These are phyloP conservation scores for Otis tarda DNA, from an alignment of 2,113 vertebrate genomes.

Conservation along the genomic window DNA sequence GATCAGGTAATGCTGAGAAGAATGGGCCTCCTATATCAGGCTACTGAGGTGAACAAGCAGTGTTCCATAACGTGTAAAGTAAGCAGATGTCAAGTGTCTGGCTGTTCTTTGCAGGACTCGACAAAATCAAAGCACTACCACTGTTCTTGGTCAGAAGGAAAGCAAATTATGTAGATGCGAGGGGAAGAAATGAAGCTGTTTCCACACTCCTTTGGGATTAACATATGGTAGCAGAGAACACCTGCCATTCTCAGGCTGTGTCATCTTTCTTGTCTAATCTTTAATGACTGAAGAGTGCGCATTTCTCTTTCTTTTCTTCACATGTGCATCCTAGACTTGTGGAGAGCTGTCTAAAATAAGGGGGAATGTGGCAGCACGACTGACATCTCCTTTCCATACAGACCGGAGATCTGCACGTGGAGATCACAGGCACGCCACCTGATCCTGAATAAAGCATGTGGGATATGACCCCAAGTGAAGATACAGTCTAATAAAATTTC, in stretches of 20 bases:
- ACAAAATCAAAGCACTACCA: not conserved
- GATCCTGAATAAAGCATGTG: constrained; percentile 29
- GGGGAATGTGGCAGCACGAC: not conserved
- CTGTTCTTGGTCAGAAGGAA: not conserved
- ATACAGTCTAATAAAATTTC: constrained; percentile 6
- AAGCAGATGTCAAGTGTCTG: not conserved
- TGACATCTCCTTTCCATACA: constrained; percentile 10
- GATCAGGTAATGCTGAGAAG: not conserved
- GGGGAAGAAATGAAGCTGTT: not conserved
- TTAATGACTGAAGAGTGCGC: not conserved
- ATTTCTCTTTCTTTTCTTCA: not conserved
- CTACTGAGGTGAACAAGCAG: not conserved
- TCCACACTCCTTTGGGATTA: not conserved
- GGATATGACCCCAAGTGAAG: constrained; percentile 27
- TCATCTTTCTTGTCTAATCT: not conserved
- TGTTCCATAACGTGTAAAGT: not conserved
- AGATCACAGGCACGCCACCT: constrained; percentile 49
- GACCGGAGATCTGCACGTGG: constrained; percentile 43
- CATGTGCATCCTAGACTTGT: not conserved
- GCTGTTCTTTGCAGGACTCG: not conserved
- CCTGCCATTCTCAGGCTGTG: not conserved
- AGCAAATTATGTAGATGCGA: not conserved
- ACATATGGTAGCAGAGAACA: not conserved
- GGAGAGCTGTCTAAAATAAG: not conserved
- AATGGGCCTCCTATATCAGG: not conserved